A percentile compares a stretch with the other conserved stretches of the same genome.
phyloP scores from a whole-genome alignment of 2,797 vertebrate genomes.

The Mus caroli region DNA sequence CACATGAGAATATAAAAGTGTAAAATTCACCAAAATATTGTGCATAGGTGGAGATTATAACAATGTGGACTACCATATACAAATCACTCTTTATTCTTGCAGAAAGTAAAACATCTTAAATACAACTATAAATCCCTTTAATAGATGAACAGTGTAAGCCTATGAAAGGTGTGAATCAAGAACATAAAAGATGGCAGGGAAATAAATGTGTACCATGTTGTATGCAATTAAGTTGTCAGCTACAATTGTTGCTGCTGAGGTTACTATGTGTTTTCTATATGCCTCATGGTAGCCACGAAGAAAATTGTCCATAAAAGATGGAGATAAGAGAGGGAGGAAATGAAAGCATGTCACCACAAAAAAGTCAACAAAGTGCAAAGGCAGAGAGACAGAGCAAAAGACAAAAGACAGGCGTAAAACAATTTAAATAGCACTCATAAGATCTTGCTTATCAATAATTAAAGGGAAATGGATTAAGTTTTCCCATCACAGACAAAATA shows the following conservation, averaged over 20 bases:
- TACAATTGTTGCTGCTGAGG: neutral
- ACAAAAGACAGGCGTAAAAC: neutral
- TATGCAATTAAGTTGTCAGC: neutral
- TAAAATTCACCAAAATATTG: neutral
- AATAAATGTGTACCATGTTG: neutral
- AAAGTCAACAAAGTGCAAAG: neutral
- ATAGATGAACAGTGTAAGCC: neutral
- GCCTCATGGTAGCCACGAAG: neutral
- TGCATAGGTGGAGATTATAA: neutral
- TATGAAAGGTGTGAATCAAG: neutral
- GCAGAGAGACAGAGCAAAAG: neutral
- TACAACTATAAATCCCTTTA: neutral
- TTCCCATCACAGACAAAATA: neutral
- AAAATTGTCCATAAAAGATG: neutral
- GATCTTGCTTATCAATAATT: neutral
- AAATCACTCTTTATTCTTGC: neutral
- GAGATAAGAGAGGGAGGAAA: neutral
- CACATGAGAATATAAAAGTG: neutral
- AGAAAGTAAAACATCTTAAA: neutral
- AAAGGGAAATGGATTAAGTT: neutral
- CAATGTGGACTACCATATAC: neutral
- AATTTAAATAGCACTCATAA: neutral
- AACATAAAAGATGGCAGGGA: neutral
- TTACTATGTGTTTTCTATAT: neutral
- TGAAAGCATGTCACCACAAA: neutral